Evolutionary conservation across 2,797 vertebrate species (phyloP).

Genomic region (Lophotriccus pileatus): DNA sequence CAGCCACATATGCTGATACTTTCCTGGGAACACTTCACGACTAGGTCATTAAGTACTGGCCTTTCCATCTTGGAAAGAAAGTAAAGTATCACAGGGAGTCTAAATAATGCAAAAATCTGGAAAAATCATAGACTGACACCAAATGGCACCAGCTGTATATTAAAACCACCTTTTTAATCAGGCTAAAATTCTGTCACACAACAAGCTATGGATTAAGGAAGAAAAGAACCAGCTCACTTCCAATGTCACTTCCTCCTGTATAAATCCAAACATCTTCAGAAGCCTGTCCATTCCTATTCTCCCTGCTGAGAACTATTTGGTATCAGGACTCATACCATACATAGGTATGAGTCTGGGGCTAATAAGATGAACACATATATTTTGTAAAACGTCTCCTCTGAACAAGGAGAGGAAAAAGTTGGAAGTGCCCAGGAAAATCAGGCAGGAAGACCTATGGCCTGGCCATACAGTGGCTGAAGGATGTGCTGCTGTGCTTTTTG

Average conservation of each 20-base stretch:
- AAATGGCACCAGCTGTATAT: not conserved
- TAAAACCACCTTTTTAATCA: not conserved
- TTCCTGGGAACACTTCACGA: not conserved
- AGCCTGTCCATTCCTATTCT: not conserved
- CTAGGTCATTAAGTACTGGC: not conserved
- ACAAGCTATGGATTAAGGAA: not conserved
- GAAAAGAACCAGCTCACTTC: not conserved
- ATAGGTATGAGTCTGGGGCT: not conserved
- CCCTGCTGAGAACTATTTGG: not conserved
- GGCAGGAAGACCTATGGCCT: not conserved
- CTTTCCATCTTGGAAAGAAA: not conserved
- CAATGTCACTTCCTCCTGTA: not conserved
- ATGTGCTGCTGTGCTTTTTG: accelerated
- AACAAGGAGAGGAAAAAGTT: not conserved
- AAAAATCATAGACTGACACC: not conserved
- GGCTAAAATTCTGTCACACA: not conserved
- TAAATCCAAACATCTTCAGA: not conserved
- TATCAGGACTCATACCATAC: not conserved
- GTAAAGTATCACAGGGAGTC: not conserved
- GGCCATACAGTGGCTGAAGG: accelerated
- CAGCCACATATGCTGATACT: not conserved
- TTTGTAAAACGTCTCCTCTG: not conserved
- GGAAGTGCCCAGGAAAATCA: not conserved
- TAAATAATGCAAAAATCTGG: not conserved
- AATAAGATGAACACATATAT: not conserved